A percentile compares a stretch with the other conserved stretches of the same genome.
phyloP scores from a whole-genome alignment of 2,888 invertebrate species.

The Acanthosepion lycidas region DNA sequence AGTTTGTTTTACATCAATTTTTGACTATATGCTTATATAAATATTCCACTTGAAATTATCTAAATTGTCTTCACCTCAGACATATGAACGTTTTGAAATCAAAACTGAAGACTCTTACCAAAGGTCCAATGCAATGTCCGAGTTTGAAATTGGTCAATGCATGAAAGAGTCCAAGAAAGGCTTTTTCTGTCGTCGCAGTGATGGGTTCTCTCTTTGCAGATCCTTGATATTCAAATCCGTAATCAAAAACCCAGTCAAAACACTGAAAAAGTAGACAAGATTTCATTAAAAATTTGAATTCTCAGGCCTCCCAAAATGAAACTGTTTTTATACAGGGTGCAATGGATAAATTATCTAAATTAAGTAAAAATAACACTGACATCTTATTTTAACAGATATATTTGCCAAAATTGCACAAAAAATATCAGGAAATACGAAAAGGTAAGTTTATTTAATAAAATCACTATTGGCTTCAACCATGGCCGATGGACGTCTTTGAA shows the following conservation, averaged over 20 bases:
- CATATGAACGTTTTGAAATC: background rate
- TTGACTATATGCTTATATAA: too few relatives aligned
- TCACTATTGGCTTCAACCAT: too few relatives aligned
- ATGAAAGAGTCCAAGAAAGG: conserved; percentile 68
- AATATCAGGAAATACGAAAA: too few relatives aligned
- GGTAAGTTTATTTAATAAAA: too few relatives aligned
- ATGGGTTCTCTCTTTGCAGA: conserved; percentile 67
- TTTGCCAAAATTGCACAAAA: too few relatives aligned
- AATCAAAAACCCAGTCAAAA: conserved; percentile 69
- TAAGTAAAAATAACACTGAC: too few relatives aligned
- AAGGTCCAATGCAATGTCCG: conserved; percentile 67
- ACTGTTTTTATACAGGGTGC: background rate
- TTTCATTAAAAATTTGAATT: background rate
- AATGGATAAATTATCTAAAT: too few relatives aligned
- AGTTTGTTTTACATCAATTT: too few relatives aligned
- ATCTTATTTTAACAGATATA: too few relatives aligned
- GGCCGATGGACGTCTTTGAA: too few relatives aligned
- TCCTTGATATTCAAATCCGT: conserved; percentile 73
- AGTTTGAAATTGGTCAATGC: conserved; percentile 68
- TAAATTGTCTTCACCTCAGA: background rate
- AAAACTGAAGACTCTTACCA: conserved; percentile 60
- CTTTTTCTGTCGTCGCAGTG: conserved; percentile 68
- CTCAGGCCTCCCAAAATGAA: background rate
- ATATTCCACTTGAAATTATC: too few relatives aligned
- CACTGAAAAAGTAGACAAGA: conserved; percentile 60